These are phyloP conservation scores for Rhizomys pruinosus DNA, from an alignment of 2,113 vertebrate genomes.

Conservation along the genomic window DNA sequence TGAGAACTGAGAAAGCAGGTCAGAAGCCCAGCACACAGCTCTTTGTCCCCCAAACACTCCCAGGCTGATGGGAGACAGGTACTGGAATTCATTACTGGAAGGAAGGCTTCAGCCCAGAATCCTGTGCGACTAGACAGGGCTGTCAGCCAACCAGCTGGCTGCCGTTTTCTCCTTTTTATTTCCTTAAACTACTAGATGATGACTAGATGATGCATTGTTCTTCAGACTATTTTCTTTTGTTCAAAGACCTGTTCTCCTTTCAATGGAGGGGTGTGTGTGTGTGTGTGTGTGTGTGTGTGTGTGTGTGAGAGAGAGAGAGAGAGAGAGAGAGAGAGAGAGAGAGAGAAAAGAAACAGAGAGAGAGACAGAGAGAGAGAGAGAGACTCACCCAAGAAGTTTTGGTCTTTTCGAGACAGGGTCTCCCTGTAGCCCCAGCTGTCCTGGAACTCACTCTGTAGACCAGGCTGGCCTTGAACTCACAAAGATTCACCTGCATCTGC, in stretches of 20 bases:
- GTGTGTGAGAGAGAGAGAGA: neutral
- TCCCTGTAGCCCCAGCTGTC: too few relatives aligned
- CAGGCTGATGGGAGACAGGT: neutral
- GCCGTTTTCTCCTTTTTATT: neutral
- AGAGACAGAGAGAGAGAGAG: too few relatives aligned
- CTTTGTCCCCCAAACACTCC: constrained; percentile 51
- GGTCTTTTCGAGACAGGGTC: neutral
- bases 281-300: neutral
- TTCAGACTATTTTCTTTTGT: too few relatives aligned
- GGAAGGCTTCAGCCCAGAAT: neutral
- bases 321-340: neutral
- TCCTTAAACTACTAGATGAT: neutral
- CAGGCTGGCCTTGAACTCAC: neutral
- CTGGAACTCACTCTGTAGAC: too few relatives aligned
- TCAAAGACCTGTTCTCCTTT: neutral
- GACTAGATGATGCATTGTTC: constrained; percentile 36
- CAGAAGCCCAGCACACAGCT: neutral
- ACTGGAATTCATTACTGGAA: neutral
- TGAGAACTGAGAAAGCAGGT: neutral
- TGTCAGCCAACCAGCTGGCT: neutral
- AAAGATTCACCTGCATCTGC: neutral
- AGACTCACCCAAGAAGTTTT: too few relatives aligned
- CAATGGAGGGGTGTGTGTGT: neutral
- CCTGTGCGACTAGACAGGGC: neutral
- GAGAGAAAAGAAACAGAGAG: neutral